Evolutionary conservation across 2,113 vertebrate species (phyloP).

Genomic region (Myiozetetes cayanensis): DNA sequence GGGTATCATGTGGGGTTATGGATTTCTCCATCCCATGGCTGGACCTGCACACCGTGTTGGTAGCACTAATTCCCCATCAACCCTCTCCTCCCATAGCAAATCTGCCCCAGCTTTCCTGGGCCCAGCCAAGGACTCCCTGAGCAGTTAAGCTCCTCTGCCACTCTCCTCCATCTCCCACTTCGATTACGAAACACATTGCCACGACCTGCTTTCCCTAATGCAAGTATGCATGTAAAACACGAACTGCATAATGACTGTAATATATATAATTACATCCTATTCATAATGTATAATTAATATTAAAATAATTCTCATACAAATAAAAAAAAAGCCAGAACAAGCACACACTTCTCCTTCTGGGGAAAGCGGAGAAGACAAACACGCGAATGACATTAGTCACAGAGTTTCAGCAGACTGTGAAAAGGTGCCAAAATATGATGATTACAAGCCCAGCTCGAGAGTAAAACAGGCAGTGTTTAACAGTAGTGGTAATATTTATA

Average conservation of each 20-base stretch:
- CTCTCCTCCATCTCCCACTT: not conserved
- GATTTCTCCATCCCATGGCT: not conserved
- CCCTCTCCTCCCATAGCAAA: not conserved
- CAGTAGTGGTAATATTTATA: not conserved
- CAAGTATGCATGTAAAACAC: constrained; percentile 14
- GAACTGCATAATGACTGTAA: constrained; percentile 20
- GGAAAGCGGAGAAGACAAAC: not conserved
- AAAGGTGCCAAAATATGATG: not conserved
- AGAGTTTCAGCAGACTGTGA: not conserved
- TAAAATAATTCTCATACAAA: not conserved
- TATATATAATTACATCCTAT: constrained; percentile 25
- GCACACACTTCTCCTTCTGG: not conserved
- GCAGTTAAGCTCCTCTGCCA: not conserved
- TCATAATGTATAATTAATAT: constrained; percentile 45
- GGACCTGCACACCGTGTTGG: not conserved
- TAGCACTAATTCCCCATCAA: not conserved
- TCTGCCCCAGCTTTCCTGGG: not conserved
- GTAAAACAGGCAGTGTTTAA: not conserved
- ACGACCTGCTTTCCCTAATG: constrained; percentile 35
- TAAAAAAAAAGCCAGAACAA: constrained; percentile 3
- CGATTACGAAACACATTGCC: rapidly evolving
- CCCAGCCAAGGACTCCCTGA: not conserved
- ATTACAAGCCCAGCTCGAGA: not conserved
- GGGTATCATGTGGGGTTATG: rapidly evolving
- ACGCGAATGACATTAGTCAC: not conserved